phyloP scores from a whole-genome alignment of 35 echinoderm and acorn worm species.

The Chiridota heheva region DNA sequence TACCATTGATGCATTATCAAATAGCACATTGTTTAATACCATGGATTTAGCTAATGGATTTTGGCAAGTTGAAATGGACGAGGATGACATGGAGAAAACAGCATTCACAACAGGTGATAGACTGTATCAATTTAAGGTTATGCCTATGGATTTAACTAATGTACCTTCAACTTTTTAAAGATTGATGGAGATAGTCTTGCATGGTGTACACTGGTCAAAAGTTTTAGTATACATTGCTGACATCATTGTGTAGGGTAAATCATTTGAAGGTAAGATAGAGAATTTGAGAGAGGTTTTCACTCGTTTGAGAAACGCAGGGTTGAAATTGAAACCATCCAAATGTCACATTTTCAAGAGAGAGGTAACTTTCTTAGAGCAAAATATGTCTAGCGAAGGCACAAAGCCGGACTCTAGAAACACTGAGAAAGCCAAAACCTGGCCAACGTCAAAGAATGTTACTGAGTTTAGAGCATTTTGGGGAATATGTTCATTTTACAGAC shows the following conservation, averaged over 20 bases:
- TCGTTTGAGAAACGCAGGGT: slow-evolving; percentile 19
- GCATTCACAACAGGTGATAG: slow-evolving; percentile 35
- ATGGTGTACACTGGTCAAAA: no score
- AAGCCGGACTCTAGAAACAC: not conserved
- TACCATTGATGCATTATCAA: slow-evolving; percentile 15
- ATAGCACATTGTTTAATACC: slow-evolving; percentile 19
- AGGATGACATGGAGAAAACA: slow-evolving; percentile 20
- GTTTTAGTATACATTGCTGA: no score
- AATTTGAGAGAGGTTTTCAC: slow-evolving; percentile 54
- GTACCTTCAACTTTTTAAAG: no score
- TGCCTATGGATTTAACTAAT: slow-evolving; percentile 39
- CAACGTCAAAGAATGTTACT: not conserved
- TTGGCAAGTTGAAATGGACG: slow-evolving; percentile 45
- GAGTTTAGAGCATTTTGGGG: slow-evolving; percentile 44
- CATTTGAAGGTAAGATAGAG: no score
- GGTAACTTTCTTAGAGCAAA: slow-evolving; percentile 47
- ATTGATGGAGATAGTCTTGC: no score
- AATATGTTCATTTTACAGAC: slow-evolving; percentile 50
- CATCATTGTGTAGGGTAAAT: no score
- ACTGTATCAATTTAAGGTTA: slow-evolving; percentile 21
- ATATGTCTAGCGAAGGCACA: not conserved
- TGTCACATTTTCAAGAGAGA: slow-evolving; percentile 46
- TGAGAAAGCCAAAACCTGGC: not conserved
- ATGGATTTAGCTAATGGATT: slow-evolving; percentile 5
- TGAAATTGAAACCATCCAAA: slow-evolving; percentile 68